Base-by-base conservation (phyloP, 2,888 invertebrate genomes). In the Spodoptera exigua region DNA sequence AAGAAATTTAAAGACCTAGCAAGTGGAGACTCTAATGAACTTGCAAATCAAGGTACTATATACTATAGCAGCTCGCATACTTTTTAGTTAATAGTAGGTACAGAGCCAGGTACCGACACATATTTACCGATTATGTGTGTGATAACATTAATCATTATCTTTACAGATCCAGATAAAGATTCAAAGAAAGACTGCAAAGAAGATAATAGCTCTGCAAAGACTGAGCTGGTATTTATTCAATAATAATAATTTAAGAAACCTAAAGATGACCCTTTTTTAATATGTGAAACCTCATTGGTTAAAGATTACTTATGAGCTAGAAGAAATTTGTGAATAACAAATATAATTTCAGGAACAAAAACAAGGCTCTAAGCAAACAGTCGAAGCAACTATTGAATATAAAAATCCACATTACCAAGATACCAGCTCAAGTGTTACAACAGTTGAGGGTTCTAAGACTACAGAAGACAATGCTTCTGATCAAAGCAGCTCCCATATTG, bases 321-420 rank as follows among this genome's bases (percentile, higher is more conserved):
- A n/a, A n/a, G n/a, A n/a, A n/a, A n/a, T n/a, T n/a, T n/a, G n/a
- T 16, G 0, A 18, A 21, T 1, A 1, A 0, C 2, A 1, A 39
- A 32, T 5, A 43, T 16, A 5, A 13, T 65, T 65, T 18, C 14
- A 77, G 78, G 36, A 37, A 13, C 34, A 14, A 4, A 34, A 37
- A 13, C 27, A 17, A 4, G 12, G 12, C 35, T n/a, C 45, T 2
- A 66, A 61, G 16, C 47, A n/a, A 17, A 51, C 36, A 16, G 32
- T 14, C 16, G 49, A 58, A 17, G 34, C 55, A 2, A 67, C 48
- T 9, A 17, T 85, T 40, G 56, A 68, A 41, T 84, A 79, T 49
- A 80, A 70, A 62, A 86, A 82, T 54, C 27, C 51, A 0, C 59
- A 76, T 37, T 83, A 65, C 32, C 44, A 59, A 18, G 78, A 75